Conservation (phyloP, 2,113 vertebrate species). For the Ahaetulla prasina region DNA sequence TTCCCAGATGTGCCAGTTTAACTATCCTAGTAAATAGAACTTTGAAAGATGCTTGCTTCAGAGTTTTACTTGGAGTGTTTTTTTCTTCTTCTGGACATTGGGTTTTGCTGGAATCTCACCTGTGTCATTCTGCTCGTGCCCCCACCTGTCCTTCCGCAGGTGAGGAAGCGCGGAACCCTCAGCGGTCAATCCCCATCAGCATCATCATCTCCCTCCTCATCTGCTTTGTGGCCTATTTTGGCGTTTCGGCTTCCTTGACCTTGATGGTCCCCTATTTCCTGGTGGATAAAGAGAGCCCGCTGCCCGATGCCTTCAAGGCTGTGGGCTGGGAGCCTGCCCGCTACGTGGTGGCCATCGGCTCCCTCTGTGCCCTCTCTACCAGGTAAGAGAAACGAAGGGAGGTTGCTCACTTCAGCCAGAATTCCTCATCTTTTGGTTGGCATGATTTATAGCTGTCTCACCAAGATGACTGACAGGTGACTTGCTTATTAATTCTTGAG, state of each 20-base stretch:
- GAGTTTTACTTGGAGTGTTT: too few species aligned
- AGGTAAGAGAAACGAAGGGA: constrained; percentile 72
- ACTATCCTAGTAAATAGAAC: too few species aligned
- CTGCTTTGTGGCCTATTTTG: constrained; percentile 93
- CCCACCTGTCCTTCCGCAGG: constrained; percentile 64
- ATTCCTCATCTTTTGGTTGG: neutral
- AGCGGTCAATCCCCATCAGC: constrained; percentile 87
- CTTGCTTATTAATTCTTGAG: neutral
- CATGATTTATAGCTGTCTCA: neutral
- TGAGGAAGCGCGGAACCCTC: constrained; percentile 92
- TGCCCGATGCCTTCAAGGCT: constrained; percentile 85
- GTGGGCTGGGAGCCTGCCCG: constrained; percentile 85
- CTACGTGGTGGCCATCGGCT: constrained; percentile 87
- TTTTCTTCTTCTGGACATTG: too few species aligned
- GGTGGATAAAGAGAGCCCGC: constrained; percentile 81
- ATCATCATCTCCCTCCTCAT: constrained; percentile 90
- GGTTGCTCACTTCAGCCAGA: neutral
- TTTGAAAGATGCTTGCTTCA: too few species aligned
- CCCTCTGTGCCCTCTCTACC: constrained; percentile 92
- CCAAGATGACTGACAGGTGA: neutral
- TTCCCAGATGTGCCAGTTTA: too few species aligned
- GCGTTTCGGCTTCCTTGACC: constrained; percentile 89
- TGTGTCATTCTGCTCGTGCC: too few species aligned
- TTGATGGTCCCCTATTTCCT: constrained; percentile 94
- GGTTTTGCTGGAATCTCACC: neutral